Evolutionary conservation across 1,140 invertebrate genomes (phyloP), one percentile per base, ranked within the genome.

Genomic region (Lepidurus apus): DNA sequence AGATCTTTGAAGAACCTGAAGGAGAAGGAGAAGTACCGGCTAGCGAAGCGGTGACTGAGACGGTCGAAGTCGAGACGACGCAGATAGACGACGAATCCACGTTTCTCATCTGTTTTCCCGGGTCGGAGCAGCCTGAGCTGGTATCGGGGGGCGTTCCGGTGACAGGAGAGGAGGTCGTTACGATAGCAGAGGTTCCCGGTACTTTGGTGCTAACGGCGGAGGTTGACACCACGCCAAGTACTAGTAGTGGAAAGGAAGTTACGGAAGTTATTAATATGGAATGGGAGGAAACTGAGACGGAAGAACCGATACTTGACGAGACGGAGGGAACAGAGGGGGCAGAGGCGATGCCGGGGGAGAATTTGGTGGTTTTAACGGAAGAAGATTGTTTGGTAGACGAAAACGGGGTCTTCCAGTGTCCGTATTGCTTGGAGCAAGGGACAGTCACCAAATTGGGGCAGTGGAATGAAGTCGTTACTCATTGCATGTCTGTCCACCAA

Each of bases 351-450:
- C 53, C 53, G 13, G 53, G 53, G 7, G 53, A 17, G 21, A 65
- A 65, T 65, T 65, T 65, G 13, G 53, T 21, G 17, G 53, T 65
- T 65, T 17, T 65, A 17, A 65, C 53, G 8, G 53, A 65, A 65
- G 53, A 65, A 65, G 53, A 65, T 21, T 65, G 53, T 65, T 65
- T 65, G n/a, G 53, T 65, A 17, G 53, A 65, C 17, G 53, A n/a
- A 9, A 65, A 65, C 53, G 53, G 53, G 21, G 53, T 21, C 10
- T 65, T 65, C 21, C 17, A 65, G 53, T 65, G 53, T 21, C 53
- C 53, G 53, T 65, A 65, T 17, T 65, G 53, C 21, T 4, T n/a
- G 17, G 53, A 65, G 13, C 53, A 65, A 65, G 53, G 53, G 13
- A 65, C 17, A 65, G 21, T 13, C 13, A 65, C 53, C 10, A 65